Percentiles rank a stretch among this genome's conserved stretches.
Conservation (phyloP, 1,140 invertebrate species). For the Lethocerus indicus region DNA sequence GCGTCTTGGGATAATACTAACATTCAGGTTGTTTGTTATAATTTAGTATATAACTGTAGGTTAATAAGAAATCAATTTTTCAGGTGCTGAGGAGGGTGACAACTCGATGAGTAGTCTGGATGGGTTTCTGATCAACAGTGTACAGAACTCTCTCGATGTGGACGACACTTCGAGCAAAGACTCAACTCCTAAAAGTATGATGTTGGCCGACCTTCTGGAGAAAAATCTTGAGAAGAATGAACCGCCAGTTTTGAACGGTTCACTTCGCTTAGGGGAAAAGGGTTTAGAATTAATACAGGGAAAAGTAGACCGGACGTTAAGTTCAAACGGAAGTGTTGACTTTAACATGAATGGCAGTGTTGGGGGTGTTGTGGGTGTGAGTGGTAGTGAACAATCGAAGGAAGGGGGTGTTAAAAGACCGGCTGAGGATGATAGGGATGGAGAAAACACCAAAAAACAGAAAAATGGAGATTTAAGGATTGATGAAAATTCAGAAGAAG, state of each 20-base stretch:
- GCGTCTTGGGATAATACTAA: no score
- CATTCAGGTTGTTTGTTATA: no score
- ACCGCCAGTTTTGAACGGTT: constrained; percentile 34
- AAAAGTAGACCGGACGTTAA: neutral
- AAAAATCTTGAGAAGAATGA: constrained; percentile 41
- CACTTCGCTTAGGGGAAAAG: constrained; percentile 38
- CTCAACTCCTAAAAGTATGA: constrained; percentile 20
- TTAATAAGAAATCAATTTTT: no score
- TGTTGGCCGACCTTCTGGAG: constrained; percentile 50
- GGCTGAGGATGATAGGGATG: constrained; percentile 22
- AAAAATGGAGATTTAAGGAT: constrained; percentile 15
- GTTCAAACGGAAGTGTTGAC: neutral
- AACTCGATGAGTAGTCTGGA: constrained; percentile 45
- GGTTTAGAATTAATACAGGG: constrained; percentile 34
- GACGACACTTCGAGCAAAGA: constrained; percentile 23
- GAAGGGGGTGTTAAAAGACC: constrained; percentile 21
- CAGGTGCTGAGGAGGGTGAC: no score
- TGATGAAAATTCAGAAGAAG: constrained; percentile 15
- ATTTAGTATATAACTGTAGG: no score
- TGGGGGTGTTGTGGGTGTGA: neutral
- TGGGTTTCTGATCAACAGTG: constrained; percentile 38
- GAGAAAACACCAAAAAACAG: constrained; percentile 15
- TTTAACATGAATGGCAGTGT: neutral
- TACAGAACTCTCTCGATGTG: constrained; percentile 31
- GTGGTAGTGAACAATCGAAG: neutral